Percentiles rank a stretch among this genome's conserved stretches.
These are phyloP conservation scores for Pachyramphus minor DNA, from an alignment of 2,113 vertebrate species.

Conservation along the genomic window DNA sequence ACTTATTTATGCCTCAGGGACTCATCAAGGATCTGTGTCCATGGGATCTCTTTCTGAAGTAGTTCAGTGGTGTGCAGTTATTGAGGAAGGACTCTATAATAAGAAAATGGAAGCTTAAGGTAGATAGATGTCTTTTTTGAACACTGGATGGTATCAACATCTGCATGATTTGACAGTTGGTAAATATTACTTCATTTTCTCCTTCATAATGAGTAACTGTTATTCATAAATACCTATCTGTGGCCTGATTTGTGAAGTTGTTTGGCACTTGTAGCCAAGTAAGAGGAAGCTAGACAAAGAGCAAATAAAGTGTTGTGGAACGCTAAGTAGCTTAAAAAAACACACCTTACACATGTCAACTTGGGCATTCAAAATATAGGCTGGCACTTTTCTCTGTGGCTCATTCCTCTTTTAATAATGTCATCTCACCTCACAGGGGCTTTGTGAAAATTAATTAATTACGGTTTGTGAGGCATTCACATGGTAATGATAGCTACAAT, in stretches of 20 bases:
- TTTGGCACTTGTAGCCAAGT: not conserved
- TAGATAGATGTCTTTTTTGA: not conserved
- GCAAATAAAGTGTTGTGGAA: slow-evolving; percentile 42
- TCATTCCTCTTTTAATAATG: slow-evolving; percentile 56
- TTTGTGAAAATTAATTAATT: slow-evolving; percentile 69
- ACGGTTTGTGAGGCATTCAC: slow-evolving; percentile 59
- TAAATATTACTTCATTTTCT: not conserved
- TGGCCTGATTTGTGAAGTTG: not conserved
- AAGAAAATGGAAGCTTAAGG: not conserved
- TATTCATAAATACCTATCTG: not conserved
- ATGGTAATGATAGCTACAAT: slow-evolving; percentile 65
- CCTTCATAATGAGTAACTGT: not conserved
- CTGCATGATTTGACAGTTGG: not conserved
- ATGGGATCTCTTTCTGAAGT: not conserved
- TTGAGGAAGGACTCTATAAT: not conserved
- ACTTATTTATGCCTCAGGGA: not conserved
- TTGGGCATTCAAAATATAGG: slow-evolving; percentile 58
- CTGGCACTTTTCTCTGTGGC: slow-evolving; percentile 52
- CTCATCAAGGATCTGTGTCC: not conserved
- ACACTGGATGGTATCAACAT: not conserved
- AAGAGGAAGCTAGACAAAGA: slow-evolving; percentile 42
- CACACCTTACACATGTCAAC: slow-evolving; percentile 53
- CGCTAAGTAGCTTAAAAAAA: slow-evolving; percentile 57
- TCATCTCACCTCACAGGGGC: slow-evolving; percentile 59
- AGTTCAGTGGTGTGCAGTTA: not conserved